These are phyloP conservation scores for Ianthella basta DNA, from an alignment of 37 sponge, comb jelly and placozoan genomes.

Conservation along the genomic window DNA sequence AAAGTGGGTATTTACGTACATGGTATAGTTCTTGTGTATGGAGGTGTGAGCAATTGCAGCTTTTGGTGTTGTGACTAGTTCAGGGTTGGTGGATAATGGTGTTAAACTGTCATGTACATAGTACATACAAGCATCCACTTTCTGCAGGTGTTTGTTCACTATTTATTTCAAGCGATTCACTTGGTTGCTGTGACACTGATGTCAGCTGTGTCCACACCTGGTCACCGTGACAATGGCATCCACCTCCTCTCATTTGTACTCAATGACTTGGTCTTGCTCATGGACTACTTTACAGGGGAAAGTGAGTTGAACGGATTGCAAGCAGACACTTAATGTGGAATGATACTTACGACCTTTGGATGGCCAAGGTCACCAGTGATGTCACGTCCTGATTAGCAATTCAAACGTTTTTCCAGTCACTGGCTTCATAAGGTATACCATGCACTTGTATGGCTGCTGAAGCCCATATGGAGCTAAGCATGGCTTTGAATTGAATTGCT, in stretches of 20 bases:
- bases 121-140: background rate
- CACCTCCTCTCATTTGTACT: background rate
- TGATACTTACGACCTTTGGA: background rate
- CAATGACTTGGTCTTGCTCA: background rate
- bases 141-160: constrained; percentile 16
- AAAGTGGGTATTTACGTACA: no score
- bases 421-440: no score
- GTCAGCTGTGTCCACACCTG: background rate
- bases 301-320: background rate
- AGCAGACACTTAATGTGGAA: background rate
- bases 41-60: no score
- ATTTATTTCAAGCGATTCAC: background rate
- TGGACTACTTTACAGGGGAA: constrained; percentile 1
- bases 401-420: no score
- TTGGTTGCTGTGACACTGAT: background rate
- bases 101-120: no score
- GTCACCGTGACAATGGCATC: background rate
- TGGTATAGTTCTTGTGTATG: no score
- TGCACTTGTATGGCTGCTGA: no score
- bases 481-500: no score
- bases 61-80: no score
- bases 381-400: no score
- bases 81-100: no score
- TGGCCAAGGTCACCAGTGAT: constrained; percentile 35
- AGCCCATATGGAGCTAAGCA: no score